Evolutionary conservation across 2,113 vertebrate species (phyloP).

Genomic region (Odobenus rosmarus): DNA sequence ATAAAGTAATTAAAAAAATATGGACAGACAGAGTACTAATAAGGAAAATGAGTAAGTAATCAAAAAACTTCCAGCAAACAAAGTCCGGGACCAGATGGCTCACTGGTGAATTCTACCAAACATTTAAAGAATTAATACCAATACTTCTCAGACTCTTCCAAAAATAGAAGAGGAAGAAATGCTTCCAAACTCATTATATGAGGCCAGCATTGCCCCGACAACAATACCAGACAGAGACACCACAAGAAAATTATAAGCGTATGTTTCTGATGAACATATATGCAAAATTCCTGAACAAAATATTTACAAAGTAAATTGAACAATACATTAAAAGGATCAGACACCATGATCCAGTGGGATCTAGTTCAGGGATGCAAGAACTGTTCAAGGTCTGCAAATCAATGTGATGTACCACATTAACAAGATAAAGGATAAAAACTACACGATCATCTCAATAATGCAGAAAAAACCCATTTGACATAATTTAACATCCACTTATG

Average conservation of each 20-base stretch:
- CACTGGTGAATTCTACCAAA: not conserved
- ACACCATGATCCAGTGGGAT: not conserved
- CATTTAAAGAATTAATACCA: not conserved
- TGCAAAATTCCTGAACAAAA: not conserved
- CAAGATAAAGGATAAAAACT: not conserved
- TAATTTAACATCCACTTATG: not conserved
- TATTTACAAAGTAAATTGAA: not conserved
- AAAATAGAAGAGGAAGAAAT: not conserved
- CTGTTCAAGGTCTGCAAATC: not conserved
- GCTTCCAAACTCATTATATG: not conserved
- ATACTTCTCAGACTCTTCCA: not conserved
- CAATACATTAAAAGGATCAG: not conserved
- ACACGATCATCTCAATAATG: not conserved
- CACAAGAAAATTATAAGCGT: not conserved
- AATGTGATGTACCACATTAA: not conserved
- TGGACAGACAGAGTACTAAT: not conserved
- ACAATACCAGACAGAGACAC: not conserved
- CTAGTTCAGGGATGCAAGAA: not conserved
- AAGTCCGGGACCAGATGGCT: not conserved
- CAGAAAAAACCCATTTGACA: not conserved
- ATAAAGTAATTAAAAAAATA: not conserved
- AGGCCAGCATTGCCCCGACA: not conserved
- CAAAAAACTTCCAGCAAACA: not conserved
- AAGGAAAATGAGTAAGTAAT: not conserved
- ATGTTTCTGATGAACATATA: not conserved